These are phyloP conservation scores for Smutsia gigantea DNA, from an alignment of 2,797 vertebrate genomes.

Conservation along the genomic window DNA sequence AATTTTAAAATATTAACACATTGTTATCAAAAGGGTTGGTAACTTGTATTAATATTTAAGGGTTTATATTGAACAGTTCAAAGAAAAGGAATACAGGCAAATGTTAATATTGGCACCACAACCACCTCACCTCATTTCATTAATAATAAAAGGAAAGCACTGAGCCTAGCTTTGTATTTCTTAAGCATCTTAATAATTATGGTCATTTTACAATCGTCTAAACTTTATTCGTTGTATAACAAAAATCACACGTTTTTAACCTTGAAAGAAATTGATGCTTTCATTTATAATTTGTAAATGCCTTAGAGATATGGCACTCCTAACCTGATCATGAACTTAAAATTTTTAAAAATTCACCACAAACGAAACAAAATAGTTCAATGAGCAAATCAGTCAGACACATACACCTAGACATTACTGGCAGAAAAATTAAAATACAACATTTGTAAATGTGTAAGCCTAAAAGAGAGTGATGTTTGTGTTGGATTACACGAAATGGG, in stretches of 20 bases:
- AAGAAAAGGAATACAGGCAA: constrained; percentile 1
- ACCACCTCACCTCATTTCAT: not conserved
- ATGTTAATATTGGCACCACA: not conserved
- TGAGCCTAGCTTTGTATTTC: not conserved
- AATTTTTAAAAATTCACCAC: not conserved
- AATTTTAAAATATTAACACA: not conserved
- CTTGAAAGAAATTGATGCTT: not conserved
- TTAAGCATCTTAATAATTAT: not conserved
- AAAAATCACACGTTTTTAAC: not conserved
- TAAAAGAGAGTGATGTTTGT: not conserved
- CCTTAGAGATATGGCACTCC: not conserved
- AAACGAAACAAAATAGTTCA: not conserved
- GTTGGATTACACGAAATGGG: not conserved
- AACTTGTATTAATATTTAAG: not conserved
- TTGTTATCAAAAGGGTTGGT: not conserved
- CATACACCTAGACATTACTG: not conserved
- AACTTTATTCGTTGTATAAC: not conserved
- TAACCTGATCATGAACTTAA: not conserved
- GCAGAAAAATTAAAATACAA: not conserved
- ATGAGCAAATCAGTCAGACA: not conserved
- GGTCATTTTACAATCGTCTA: not conserved
- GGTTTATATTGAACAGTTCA: not conserved
- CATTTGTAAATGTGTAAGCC: not conserved
- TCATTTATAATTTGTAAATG: not conserved
- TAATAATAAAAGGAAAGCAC: not conserved